phyloP scores from a whole-genome alignment of 1,140 invertebrate species.

The Anastatus disparis region DNA sequence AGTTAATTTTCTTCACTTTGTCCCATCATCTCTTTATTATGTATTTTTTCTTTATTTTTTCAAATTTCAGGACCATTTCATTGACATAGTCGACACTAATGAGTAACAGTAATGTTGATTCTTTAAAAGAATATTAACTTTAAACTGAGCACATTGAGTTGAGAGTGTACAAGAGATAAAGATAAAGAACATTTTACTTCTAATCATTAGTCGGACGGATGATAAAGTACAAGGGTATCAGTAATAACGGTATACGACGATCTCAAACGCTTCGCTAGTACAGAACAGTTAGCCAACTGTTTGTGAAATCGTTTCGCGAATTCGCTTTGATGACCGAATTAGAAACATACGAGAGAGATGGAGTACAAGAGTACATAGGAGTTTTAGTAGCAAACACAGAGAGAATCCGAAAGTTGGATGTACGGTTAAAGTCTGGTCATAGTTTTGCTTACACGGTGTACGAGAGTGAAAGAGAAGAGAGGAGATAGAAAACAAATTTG shows the following conservation, averaged over 20 bases:
- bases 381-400: conserved; percentile 29
- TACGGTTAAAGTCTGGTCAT: too few relatives aligned
- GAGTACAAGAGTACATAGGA: too few relatives aligned
- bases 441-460: too few relatives aligned
- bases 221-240: conserved; percentile 55
- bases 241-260: conserved; percentile 36
- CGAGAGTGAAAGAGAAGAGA: too few relatives aligned
- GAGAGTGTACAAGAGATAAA: too few relatives aligned
- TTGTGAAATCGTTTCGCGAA: conserved; percentile 48
- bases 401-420: conserved; percentile 20
- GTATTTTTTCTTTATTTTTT: too few relatives aligned
- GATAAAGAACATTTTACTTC: too few relatives aligned
- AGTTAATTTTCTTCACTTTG: too few relatives aligned
- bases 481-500: too few relatives aligned
- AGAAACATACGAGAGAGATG: too few relatives aligned
- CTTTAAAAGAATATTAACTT: not conserved
- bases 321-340: conserved; percentile 64
- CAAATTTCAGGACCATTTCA: conserved; percentile 16
- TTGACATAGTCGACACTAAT: not conserved
- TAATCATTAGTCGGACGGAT: conserved; percentile 57
- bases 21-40: too few relatives aligned
- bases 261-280: conserved; percentile 51
- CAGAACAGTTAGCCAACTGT: conserved; percentile 40
- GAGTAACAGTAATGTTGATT: not conserved
- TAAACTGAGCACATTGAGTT: too few relatives aligned